These are phyloP conservation scores for Marronus borbonicus DNA, from an alignment of 2,888 invertebrate genomes.

Conservation along the genomic window DNA sequence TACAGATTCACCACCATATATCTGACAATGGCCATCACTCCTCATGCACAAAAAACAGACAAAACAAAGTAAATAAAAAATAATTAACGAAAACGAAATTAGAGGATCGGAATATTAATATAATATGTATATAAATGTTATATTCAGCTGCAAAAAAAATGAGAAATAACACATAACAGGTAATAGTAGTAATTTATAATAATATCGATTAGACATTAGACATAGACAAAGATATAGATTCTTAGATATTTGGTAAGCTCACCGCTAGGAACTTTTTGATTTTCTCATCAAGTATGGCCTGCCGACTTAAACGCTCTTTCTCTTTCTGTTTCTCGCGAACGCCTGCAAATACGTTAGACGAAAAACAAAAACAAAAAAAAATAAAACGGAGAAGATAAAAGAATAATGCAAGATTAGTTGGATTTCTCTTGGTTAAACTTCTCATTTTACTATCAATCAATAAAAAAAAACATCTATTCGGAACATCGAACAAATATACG, in stretches of 20 bases:
- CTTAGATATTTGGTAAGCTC: constrained; percentile 68
- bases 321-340: constrained; percentile 71
- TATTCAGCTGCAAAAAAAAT: constrained; percentile 41
- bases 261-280: constrained; percentile 96
- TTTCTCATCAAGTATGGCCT: constrained; percentile 92
- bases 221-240: constrained; percentile 51
- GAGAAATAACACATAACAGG: constrained; percentile 25
- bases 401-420: not conserved
- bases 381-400: not conserved
- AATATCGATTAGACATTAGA: constrained; percentile 10
- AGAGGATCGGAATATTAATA: constrained; percentile 12
- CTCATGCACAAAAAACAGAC: constrained; percentile 50
- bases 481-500: too few species aligned
- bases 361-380: constrained; percentile 2
- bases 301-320: constrained; percentile 85
- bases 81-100: constrained; percentile 53
- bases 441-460: not conserved
- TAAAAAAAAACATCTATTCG: too few species aligned
- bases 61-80: constrained; percentile 55
- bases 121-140: constrained; percentile 42
- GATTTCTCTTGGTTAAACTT: constrained; percentile 5
- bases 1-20: constrained; percentile 11
- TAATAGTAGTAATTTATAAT: constrained; percentile 3
- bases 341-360: constrained; percentile 37
- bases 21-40: constrained; percentile 59